A percentile compares a stretch with the other conserved stretches of the same genome.
phyloP scores from a whole-genome alignment of 2,113 vertebrate species.

The Sialia sialis region DNA sequence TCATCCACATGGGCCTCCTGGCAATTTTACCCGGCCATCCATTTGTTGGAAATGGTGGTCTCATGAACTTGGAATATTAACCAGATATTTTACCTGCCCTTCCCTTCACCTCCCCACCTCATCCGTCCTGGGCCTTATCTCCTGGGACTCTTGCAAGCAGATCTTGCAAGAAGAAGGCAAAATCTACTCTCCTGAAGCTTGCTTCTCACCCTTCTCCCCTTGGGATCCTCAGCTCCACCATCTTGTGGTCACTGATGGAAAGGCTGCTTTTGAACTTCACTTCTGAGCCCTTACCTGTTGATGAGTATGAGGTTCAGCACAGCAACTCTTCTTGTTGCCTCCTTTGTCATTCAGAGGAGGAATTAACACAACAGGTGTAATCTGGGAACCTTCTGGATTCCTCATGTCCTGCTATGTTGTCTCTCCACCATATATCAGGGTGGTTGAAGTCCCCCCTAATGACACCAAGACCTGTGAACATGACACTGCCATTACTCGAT shows the following conservation, averaged over 20 bases:
- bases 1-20: neutral
- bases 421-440: neutral
- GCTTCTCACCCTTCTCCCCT: neutral
- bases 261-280: neutral
- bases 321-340: neutral
- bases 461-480: neutral
- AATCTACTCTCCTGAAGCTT: neutral
- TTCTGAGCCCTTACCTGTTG: neutral
- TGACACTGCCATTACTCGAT: neutral
- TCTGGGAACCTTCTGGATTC: neutral
- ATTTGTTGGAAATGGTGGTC: neutral
- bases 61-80: neutral
- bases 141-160: neutral
- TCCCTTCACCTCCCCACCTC: neutral
- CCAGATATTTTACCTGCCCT: neutral
- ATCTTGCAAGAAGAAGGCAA: neutral
- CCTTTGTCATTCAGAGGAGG: neutral
- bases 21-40: neutral
- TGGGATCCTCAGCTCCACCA: neutral
- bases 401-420: neutral
- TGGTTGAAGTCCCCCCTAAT: neutral
- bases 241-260: neutral
- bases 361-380: neutral
- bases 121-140: neutral
- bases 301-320: neutral